Base-by-base conservation (phyloP, 2,888 invertebrate species). In the Phalera bucephala region DNA sequence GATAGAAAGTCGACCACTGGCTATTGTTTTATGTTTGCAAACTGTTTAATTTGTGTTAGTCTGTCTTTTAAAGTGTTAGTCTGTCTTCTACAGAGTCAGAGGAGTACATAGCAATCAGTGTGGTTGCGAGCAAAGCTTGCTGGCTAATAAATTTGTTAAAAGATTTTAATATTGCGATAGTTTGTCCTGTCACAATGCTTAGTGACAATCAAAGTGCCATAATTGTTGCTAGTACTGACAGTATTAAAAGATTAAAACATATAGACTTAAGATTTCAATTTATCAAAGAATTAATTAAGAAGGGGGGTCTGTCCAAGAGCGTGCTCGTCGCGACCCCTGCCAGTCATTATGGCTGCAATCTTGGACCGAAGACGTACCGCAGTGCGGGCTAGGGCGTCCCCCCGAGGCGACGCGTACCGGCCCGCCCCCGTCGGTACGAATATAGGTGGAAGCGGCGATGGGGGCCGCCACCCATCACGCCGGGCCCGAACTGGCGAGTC, bases 151-250 rank as follows among this genome's bases (percentile, higher is more conserved):
- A 21, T 25, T n/a, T 36, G 3, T 27, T 31, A 9, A 6, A 8
- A n/a, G 36, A 36, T 15, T 36, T 36, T 11, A 31, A 31, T 15
- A 11, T 15, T 1, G 2, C 0, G 1, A 27, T 30, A 20, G 15
- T 22, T 0, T 15, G 7, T 22, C 17, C 35, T 10, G 11, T 17
- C 3, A 17, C 15, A 3, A 28, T 40, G 3, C 10, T 7, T 3
- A 15, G 36, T 36, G 36, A 40, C 8, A 40, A 36, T 33, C 40
- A 40, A 9, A 10, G 14, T 14, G 36, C 36, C 12, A 40, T 40
- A 15, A 30, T 30, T 9, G 12, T 33, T 15, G 40, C 36, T 7
- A 33, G 31, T 9, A 36, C 40, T 5, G 13, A 33, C 29, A 27
- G 3, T 31, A 14, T 31, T 2, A 36, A 33, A 8, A 10, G 40